Evolutionary conservation across 2,113 vertebrate genomes (phyloP).

Genomic region (Chamaea fasciata): DNA sequence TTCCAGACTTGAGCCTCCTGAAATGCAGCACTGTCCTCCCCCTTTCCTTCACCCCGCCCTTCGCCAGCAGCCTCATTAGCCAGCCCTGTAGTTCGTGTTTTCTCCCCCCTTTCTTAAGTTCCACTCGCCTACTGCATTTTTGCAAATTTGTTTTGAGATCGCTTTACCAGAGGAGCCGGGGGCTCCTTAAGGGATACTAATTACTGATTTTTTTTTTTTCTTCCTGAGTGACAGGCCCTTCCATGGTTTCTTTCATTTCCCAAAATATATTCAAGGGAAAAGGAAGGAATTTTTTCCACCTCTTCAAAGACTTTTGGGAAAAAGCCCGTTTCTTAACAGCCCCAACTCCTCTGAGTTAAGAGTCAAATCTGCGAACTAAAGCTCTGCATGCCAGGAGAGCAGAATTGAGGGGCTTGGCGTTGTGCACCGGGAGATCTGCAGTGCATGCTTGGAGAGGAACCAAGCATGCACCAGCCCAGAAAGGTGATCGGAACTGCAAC

Average conservation of each 20-base stretch:
- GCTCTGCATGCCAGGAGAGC: background rate
- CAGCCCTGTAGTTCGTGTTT: conserved; percentile 33
- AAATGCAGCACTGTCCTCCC: background rate
- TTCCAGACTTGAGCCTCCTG: conserved; percentile 34
- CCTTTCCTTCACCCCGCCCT: background rate
- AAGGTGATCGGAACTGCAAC: background rate
- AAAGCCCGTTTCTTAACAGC: background rate
- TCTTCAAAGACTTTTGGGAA: background rate
- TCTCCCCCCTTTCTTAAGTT: conserved; percentile 50
- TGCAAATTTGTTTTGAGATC: conserved; percentile 73
- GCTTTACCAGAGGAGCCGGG: conserved; percentile 63
- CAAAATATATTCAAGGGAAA: background rate
- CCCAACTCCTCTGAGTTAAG: background rate
- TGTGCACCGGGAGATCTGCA: background rate
- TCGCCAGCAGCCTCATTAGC: conserved; percentile 47
- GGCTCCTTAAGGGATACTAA: conserved; percentile 26
- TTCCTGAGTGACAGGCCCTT: conserved; percentile 28
- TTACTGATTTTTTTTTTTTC: background rate
- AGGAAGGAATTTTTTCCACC: background rate
- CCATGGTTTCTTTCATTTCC: background rate
- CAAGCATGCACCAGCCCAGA: background rate
- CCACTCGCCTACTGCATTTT: conserved; percentile 47
- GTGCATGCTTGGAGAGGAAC: background rate
- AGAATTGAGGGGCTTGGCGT: background rate
- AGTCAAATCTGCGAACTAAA: background rate